Base-by-base conservation (phyloP, 2,888 invertebrate genomes). In the Pristionchus maxplancki region DNA sequence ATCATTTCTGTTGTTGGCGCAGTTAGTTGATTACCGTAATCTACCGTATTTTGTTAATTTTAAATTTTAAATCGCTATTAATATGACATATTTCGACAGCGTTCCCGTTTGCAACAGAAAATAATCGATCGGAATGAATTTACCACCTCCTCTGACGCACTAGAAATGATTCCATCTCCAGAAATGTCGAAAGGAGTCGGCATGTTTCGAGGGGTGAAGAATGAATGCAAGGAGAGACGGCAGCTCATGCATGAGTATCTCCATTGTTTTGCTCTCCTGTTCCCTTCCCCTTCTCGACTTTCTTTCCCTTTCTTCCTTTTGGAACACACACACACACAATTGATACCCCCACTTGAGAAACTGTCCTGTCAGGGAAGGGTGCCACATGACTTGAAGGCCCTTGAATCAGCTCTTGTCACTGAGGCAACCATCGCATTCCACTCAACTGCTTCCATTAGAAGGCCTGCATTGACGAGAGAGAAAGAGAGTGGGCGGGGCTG, bases 401-500 rank as follows among this genome's bases (percentile, higher is more conserved):
- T 62, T 9, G 5, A 11, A 6, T 28, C 62, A 15, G 11, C 67
- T 17, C 24, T 28, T 34, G 31, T 71, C 34, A 20, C 31, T 71
- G 34, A 6, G 37, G 37, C 24, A 34, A 83, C 53, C 53, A 83
- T 44, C 48, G 1, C 4, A 11, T 20, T 6, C 71, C 20, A 37
- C 37, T 71, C 48, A 5, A 83, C 28, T 81, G 28, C 31, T 81
- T 44, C 81, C 81, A 74, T 74, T 81, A 50, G 53, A 50, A 34
- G 50, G 82, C 31, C 53, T 17, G 50, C 28, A 48, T 50, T 31
- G 81, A 48, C 82, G 82, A 83, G 53, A 64, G 85, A 84, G 85
- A 64, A 34, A 40, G 53, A 44, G 34, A 71, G 74, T 34, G 71
- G 50, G 87, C 44, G 87, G 34, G 50, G 44, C 48, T 28, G 15